These are phyloP conservation scores for Drosophila stalkeri DNA, from an alignment of 2,888 invertebrate genomes.

Conservation along the genomic window DNA sequence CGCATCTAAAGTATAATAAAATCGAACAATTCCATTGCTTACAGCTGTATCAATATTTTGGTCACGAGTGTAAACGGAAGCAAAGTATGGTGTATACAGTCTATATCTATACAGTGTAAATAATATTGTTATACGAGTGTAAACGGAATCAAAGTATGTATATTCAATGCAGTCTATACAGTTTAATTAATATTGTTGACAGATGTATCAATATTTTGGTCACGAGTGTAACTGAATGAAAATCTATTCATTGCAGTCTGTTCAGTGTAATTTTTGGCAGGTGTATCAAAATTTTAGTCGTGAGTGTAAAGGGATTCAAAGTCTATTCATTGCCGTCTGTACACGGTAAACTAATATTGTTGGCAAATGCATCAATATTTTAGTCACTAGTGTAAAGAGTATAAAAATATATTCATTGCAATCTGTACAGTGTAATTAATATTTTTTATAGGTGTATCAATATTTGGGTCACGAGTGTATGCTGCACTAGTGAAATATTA, in stretches of 20 bases:
- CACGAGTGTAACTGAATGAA: not conserved
- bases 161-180: too few species aligned
- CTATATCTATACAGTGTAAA: not conserved
- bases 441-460: not conserved
- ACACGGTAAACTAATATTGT: not conserved
- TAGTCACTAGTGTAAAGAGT: not conserved
- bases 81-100: too few species aligned
- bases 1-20: constrained; percentile 21
- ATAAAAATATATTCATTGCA: not conserved
- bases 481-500: too few species aligned
- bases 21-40: constrained; percentile 15
- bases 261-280: not conserved
- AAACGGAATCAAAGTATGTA: too few species aligned
- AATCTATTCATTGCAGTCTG: not conserved
- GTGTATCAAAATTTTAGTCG: not conserved
- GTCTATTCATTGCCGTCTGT: too few species aligned
- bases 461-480: not conserved
- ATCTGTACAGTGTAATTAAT: not conserved
- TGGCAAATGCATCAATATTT: not conserved
- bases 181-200: not conserved
- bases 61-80: not conserved
- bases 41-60: not conserved
- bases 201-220: not conserved
- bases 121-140: not conserved
- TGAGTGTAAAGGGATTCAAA: too few species aligned